Base-by-base conservation (phyloP, 2,888 invertebrate genomes). In the Lasius fuliginosus region DNA sequence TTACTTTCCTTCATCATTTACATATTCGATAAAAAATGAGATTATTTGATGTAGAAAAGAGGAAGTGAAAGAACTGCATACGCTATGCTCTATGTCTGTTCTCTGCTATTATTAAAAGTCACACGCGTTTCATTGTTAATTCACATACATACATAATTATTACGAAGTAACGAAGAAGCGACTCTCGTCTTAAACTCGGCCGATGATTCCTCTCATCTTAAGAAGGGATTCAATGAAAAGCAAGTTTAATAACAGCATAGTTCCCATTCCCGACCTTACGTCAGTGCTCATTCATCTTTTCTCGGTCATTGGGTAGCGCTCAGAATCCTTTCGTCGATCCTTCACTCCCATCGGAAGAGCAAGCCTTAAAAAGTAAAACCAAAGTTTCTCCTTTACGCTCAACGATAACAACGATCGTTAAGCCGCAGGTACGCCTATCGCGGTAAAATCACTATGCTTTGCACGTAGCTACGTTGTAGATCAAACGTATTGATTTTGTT, bases 341-440 rank as follows among this genome's bases (percentile, higher is more conserved):
- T 89, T 87, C 84, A 65, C 76, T 87, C 74, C 42, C 79, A 33
- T 42, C 71, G 74, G 36, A 46, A 69, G 77, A 83, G 81, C 82
- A 71, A 82, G 85, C 82, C 87, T 90, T 90, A 87, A 92, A 92
- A 92, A 92, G 92, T 92, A 92, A 92, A 92, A 92, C 87, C 88
- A 87, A 85, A 88, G 88, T 92, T 92, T 92, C 91, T 86, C 91
- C 87, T 85, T 83, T 85, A 60, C 64, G 74, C 76, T 69, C 73
- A 69, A 64, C 82, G 77, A 65, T 84, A 65, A 79, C 73, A 69
- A 71, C 62, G 65, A 84, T 86, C 85, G 87, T 77, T 86, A 85
- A 83, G 42, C 62, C 62, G 6, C 83, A 56, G 85, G n/a, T 85
- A 91, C 90, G 88, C 90, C 90, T 85, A 83, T 67, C 58, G 30